Conservation (phyloP, 92 coral and sea anemone species). For the Parazoanthus atlanticus region DNA sequence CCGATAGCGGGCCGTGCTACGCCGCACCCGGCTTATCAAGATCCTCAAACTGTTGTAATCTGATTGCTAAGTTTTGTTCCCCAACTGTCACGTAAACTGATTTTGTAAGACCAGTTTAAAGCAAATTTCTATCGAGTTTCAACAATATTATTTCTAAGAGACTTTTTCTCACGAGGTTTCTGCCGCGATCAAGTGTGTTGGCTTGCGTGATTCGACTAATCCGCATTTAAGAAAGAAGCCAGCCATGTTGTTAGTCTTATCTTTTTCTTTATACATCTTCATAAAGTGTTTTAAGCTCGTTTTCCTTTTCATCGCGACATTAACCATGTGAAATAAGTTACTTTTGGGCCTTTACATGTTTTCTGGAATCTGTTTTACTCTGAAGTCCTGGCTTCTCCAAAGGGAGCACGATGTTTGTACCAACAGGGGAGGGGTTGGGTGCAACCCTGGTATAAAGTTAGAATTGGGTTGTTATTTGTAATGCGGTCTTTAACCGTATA, state of each 20-base stretch:
- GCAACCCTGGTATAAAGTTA: background rate
- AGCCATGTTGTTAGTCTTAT: background rate
- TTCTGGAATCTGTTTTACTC: too few relatives aligned
- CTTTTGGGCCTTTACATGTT: too few relatives aligned
- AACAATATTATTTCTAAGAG: background rate
- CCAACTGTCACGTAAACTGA: conserved; percentile 53
- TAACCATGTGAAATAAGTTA: too few relatives aligned
- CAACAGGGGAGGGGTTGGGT: background rate
- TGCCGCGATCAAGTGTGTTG: background rate
- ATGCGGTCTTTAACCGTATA: background rate
- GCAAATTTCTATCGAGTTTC: background rate
- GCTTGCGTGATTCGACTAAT: background rate
- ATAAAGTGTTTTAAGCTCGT: background rate
- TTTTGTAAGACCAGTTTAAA: background rate
- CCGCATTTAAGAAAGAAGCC: background rate
- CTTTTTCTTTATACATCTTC: background rate
- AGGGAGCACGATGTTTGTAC: too few relatives aligned
- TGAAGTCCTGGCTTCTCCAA: too few relatives aligned
- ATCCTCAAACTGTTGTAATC: conserved; percentile 51
- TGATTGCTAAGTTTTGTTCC: conserved; percentile 67
- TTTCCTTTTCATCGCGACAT: background rate
- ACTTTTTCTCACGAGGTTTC: background rate
- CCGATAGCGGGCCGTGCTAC: background rate
- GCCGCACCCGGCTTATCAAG: background rate
- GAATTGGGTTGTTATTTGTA: too few relatives aligned